phyloP scores from a whole-genome alignment of 2,797 vertebrate species.

The Cuculus canorus region DNA sequence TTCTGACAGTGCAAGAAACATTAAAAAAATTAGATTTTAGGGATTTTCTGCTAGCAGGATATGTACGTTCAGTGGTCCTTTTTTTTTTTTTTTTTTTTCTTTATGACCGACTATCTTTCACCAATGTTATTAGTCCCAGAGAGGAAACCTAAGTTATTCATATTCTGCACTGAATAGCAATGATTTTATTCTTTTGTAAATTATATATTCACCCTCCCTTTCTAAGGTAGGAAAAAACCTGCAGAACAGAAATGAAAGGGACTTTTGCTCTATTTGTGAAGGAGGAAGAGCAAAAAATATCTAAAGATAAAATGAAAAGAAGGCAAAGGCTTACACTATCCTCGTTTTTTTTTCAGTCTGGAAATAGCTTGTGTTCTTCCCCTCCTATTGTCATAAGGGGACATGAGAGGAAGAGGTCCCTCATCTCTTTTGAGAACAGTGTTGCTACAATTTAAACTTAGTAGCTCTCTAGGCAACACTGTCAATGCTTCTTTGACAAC shows the following conservation, averaged over 20 bases:
- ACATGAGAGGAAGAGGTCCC: not conserved
- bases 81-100: not conserved
- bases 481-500: conserved; percentile 27
- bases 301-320: not conserved
- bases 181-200: not conserved
- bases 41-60: not conserved
- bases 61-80: not conserved
- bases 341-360: not conserved
- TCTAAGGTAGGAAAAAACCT: not conserved
- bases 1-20: not conserved
- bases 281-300: not conserved
- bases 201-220: not conserved
- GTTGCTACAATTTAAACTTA: conserved; percentile 5
- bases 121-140: not conserved
- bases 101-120: not conserved
- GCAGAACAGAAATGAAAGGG: not conserved
- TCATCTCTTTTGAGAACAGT: not conserved
- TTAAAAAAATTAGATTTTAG: not conserved
- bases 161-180: not conserved
- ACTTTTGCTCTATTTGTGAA: not conserved
- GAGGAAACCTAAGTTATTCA: not conserved
- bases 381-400: not conserved
- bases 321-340: not conserved
- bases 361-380: not conserved
- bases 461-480: conserved; percentile 13